phyloP scores from a whole-genome alignment of 1,140 invertebrate genomes.

The Drosophila obscura region DNA sequence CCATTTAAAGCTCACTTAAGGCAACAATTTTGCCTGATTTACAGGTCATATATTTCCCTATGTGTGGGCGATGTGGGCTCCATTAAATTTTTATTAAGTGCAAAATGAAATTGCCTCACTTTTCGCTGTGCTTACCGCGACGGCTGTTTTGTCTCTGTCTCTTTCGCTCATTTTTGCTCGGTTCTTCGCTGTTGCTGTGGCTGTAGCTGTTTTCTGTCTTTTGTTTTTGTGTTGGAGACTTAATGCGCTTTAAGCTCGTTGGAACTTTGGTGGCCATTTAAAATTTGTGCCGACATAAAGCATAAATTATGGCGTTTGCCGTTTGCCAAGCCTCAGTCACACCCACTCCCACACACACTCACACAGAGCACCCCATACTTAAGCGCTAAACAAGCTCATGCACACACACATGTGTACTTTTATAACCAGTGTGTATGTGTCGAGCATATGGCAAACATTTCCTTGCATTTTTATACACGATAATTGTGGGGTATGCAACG shows the following conservation, averaged over 20 bases:
- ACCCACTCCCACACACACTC: slow-evolving; percentile 7
- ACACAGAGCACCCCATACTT: background rate
- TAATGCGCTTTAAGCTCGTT: slow-evolving; percentile 70
- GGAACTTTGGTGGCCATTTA: slow-evolving; percentile 62
- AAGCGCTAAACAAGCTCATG: slow-evolving; percentile 43
- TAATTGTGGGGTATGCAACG: background rate
- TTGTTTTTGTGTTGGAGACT: slow-evolving; percentile 38
- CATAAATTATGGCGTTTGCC: slow-evolving; percentile 58
- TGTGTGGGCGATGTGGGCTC: slow-evolving; percentile 32
- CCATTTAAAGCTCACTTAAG: slow-evolving; percentile 56
- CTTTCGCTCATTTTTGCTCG: background rate
- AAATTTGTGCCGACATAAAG: slow-evolving; percentile 69
- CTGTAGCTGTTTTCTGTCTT: slow-evolving; percentile 25
- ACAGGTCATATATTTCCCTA: slow-evolving; percentile 33
- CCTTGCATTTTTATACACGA: background rate
- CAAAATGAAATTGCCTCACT: slow-evolving; percentile 73
- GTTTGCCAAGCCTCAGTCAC: slow-evolving; percentile 18
- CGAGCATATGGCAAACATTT: slow-evolving; percentile 41
- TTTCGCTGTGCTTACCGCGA: slow-evolving; percentile 20
- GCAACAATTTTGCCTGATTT: slow-evolving; percentile 55
- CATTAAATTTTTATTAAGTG: slow-evolving; percentile 79
- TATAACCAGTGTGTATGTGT: slow-evolving; percentile 14
- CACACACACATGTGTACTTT: slow-evolving; percentile 13
- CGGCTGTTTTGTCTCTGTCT: background rate
- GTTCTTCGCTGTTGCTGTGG: background rate